Conservation (phyloP, 2,888 invertebrate genomes). For the Heliconius cydno region DNA sequence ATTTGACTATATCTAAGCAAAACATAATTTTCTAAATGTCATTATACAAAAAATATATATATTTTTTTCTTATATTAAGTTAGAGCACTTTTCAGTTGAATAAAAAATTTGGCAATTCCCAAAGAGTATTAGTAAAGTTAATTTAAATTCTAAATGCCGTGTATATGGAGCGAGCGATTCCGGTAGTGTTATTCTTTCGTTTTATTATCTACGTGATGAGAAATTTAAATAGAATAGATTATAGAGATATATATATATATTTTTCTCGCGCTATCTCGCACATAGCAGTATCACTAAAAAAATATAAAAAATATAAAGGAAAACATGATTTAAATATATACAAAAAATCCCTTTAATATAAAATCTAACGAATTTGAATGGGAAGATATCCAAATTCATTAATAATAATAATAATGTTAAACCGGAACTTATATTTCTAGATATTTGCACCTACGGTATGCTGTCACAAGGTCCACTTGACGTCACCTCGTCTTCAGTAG, state of each 20-base stretch:
- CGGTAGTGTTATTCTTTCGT: conserved; percentile 23
- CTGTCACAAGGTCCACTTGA: conserved; percentile 28
- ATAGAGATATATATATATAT: background rate
- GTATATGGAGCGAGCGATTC: conserved; percentile 17
- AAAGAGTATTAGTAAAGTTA: background rate
- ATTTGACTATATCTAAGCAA: too few relatives aligned
- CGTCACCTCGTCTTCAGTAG: conserved; percentile 37
- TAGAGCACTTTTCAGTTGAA: background rate
- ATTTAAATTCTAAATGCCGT: conserved; percentile 13
- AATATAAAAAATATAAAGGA: too few relatives aligned
- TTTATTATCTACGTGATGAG: conserved; percentile 9
- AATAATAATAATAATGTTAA: background rate
- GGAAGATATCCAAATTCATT: background rate
- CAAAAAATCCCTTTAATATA: too few relatives aligned
- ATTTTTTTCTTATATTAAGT: background rate
- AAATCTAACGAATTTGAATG: too few relatives aligned
- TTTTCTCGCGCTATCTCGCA: too few relatives aligned
- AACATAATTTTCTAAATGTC: too few relatives aligned
- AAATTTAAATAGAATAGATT: conserved; percentile 2
- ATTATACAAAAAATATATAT: too few relatives aligned
- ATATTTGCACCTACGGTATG: conserved; percentile 25
- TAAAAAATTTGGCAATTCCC: background rate
- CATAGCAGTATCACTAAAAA: too few relatives aligned
- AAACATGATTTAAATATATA: too few relatives aligned
- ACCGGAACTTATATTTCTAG: background rate